phyloP scores from a whole-genome alignment of 2,797 vertebrate genomes.

The Uromys caudimaculatus region DNA sequence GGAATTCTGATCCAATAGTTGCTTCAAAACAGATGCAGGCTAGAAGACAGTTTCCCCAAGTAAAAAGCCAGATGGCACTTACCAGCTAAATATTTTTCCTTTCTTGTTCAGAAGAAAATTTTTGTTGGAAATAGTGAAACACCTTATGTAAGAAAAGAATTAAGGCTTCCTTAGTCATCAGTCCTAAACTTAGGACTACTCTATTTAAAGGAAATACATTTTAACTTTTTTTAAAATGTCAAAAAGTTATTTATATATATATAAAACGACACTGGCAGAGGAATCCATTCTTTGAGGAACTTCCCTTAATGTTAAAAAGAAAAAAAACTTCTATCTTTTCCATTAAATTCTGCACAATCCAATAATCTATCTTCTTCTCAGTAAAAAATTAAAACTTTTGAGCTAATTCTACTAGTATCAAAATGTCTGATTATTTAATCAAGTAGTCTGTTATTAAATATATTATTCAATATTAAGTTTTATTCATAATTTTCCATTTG shows the following conservation, averaged over 20 bases:
- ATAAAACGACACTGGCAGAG: not conserved
- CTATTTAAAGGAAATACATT: slow-evolving; percentile 68
- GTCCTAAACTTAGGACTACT: slow-evolving; percentile 50
- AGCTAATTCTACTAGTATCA: slow-evolving; percentile 23
- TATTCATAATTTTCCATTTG: slow-evolving; percentile 10
- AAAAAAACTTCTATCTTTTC: not conserved
- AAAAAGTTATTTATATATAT: not conserved
- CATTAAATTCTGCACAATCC: not conserved
- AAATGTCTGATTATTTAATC: slow-evolving; percentile 39
- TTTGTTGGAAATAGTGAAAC: slow-evolving; percentile 62
- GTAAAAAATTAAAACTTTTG: slow-evolving; percentile 56
- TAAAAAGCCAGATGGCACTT: slow-evolving; percentile 74
- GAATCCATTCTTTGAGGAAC: slow-evolving; percentile 66
- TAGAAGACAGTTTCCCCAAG: slow-evolving; percentile 60
- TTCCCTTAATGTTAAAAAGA: not conserved
- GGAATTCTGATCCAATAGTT: slow-evolving; percentile 72
- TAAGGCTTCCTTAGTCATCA: slow-evolving; percentile 51
- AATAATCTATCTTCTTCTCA: not conserved
- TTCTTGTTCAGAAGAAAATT: slow-evolving; percentile 69
- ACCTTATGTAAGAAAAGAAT: slow-evolving; percentile 68
- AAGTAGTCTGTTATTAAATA: slow-evolving; percentile 28
- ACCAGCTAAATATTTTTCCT: slow-evolving; percentile 63
- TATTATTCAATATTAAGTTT: not conserved
- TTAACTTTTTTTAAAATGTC: slow-evolving; percentile 34
- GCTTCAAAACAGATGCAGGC: slow-evolving; percentile 51